Base-by-base conservation (phyloP, 1,140 invertebrate genomes). In the Drosophila insularis region DNA sequence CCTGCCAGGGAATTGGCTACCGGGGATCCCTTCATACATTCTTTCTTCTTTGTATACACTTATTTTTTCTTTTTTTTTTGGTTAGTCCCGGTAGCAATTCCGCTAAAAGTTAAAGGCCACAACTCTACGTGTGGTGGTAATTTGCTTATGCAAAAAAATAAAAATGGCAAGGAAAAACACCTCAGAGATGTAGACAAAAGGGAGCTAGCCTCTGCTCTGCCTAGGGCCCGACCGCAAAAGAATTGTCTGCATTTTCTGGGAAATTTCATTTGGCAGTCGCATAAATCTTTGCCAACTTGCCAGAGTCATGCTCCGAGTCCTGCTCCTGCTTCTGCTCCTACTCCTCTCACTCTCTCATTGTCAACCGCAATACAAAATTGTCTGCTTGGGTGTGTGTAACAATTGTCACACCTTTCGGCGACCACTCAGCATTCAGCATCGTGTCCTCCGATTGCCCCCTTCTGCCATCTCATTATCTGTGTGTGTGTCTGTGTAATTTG, bases 401-500 rank as follows among this genome's bases (percentile, higher is more conserved):
- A 89, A 89, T 89, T 89, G 84, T 89, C 84, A 89, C 84, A 89
- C 84, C 84, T 89, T 89, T 89, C 85, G 85, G 77, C 85, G 84
- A 60, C 85, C 80, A 89, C 84, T 89, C 84, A 89, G 80, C 84
- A 89, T 58, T 40, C 54, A 40, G 46, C 43, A 63, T 10, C 10
- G 54, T 21, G 43, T 19, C 43, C 43, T 54, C 27, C 17, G 27
- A 27, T 27, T 17, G 55, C 37, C 39, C 50, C 58, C 40, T 31
- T 31, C 32, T 43, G 58, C 63, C 62, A 58, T 13, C 11, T 11
- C 35, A 37, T 37, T 13, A 13, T 37, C 35, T 37, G 10, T 13
- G 35, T 37, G 35, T 37, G 35, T 37, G 1, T 80, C 63, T 90
- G 66, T 90, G 86, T 90, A 90, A 90, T 90, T 90, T 81, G 86